Base-by-base conservation (phyloP, 64 coral and sea anemone genomes). In the Pocillopora verrucosa region DNA sequence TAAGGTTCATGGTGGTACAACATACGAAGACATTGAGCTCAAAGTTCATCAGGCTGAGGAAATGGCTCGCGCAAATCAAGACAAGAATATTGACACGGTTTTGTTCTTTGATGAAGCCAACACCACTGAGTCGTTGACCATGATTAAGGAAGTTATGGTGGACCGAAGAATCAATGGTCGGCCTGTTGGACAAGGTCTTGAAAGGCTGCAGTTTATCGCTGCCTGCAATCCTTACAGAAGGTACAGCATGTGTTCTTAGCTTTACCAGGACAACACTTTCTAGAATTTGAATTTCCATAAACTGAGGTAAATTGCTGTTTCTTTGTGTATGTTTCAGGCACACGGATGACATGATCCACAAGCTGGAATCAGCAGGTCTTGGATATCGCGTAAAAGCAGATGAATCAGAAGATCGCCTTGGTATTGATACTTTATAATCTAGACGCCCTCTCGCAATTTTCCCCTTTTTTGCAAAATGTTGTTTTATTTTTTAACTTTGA, bases 311-410 rank as follows among this genome's bases (percentile, higher is more conserved):
- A 70, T n/a, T 68, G 65, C 67, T 59, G 25, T 45, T 35, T 58
- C 41, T 6, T 45, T 6, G 6, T 6, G 41, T 45, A 45, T 45
- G 41, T 63, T 92, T 9, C 63, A 98, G 96, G 83, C 96, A 98
- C 61, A 98, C 96, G 0, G 87, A 98, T 24, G 80, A 98, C 60
- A 98, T 98, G 96, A 98, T 98, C 13, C 65, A 92, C 59, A 98
- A 89, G 68, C 70, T 98, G 20, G 96, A 98, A 58, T 98, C 92
- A 26, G 96, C 96, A 37, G 96, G 96, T 22, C 87, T 98, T 34
- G 96, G 96, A 13, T 98, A 98, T 83, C 92, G 86, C 36, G 96
- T 98, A 16, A 92, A 80, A 76, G 62, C 92, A 24, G 80, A 94
- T 16, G 90, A 98, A 75, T 92, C 96, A 24, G 58, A 98, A 10